Evolutionary conservation across 2,888 invertebrate species (phyloP).

Genomic region (Ophraella communa): DNA sequence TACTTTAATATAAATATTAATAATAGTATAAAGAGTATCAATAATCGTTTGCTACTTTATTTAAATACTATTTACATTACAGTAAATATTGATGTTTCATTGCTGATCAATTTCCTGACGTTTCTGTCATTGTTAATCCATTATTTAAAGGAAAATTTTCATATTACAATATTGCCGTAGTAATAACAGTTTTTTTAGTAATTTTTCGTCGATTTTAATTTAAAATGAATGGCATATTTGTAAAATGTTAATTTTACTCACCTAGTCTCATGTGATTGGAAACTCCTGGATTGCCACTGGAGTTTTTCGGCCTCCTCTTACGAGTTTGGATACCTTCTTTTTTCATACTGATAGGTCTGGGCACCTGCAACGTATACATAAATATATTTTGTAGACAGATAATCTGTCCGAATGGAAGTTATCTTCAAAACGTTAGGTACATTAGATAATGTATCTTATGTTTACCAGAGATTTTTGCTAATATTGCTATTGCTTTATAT

Average conservation of each 20-base stretch:
- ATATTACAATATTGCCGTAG: too few relatives aligned
- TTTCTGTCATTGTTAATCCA: too few relatives aligned
- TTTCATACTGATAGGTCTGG: conserved; percentile 96
- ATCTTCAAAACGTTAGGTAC: conserved; percentile 41
- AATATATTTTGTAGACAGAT: conserved; percentile 23
- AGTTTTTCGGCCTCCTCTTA: conserved; percentile 85
- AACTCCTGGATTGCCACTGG: conserved; percentile 35
- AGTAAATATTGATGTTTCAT: too few relatives aligned
- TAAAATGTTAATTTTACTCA: conserved; percentile 30
- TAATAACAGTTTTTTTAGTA: too few relatives aligned
- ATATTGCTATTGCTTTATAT: conserved; percentile 42
- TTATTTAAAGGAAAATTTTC: too few relatives aligned
- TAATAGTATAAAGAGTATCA: too few relatives aligned
- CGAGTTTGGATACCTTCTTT: conserved; percentile 98
- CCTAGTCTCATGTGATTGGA: conserved; percentile 38
- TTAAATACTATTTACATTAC: too few relatives aligned
- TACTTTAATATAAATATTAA: too few relatives aligned
- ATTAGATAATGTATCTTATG: conserved; percentile 52
- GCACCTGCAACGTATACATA: conserved; percentile 69
- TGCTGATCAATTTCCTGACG: too few relatives aligned
- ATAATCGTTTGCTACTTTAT: too few relatives aligned
- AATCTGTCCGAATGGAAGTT: conserved; percentile 44
- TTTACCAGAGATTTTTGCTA: conserved; percentile 53
- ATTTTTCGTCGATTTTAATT: too few relatives aligned
- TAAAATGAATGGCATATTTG: too few relatives aligned